phyloP scores from a whole-genome alignment of 2,113 vertebrate genomes.

The Siphamia tubifer region DNA sequence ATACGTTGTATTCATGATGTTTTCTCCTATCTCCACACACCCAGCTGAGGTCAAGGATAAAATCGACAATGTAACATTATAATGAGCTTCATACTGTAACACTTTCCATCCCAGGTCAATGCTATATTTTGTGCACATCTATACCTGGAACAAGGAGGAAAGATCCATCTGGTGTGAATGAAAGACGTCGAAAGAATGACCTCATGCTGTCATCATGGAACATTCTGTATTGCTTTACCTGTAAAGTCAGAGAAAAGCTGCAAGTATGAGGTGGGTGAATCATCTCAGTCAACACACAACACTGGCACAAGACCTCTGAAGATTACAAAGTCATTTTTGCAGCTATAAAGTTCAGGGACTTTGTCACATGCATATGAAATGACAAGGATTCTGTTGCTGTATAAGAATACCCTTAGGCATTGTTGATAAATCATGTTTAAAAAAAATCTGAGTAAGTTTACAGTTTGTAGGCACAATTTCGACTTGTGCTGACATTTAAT shows the following conservation, averaged over 20 bases:
- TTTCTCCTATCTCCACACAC: conserved; percentile 93
- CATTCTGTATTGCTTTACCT: conserved; percentile 91
- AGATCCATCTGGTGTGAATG: conserved; percentile 94
- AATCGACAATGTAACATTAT: neutral
- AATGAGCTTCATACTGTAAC: neutral
- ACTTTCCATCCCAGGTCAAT: neutral
- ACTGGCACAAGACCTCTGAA: neutral
- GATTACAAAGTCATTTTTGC: neutral
- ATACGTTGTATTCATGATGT: conserved; percentile 94
- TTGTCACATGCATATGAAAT: too few relatives aligned
- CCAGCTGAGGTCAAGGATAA: conserved; percentile 82
- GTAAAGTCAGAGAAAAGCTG: neutral
- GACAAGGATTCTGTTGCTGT: too few relatives aligned
- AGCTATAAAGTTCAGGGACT: too few relatives aligned
- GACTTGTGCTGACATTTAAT: too few relatives aligned
- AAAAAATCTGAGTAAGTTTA: too few relatives aligned
- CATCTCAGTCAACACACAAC: neutral
- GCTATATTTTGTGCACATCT: neutral
- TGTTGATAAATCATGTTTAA: too few relatives aligned
- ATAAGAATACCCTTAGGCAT: too few relatives aligned
- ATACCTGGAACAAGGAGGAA: conserved; percentile 91
- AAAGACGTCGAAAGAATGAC: conserved; percentile 94
- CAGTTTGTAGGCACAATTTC: too few relatives aligned
- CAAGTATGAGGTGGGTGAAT: neutral
- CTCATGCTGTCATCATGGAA: conserved; percentile 98